Evolutionary conservation across 2,797 vertebrate species (phyloP), one percentile per base, ranked within the genome.

Genomic region (Rhinogobio ventralis): DNA sequence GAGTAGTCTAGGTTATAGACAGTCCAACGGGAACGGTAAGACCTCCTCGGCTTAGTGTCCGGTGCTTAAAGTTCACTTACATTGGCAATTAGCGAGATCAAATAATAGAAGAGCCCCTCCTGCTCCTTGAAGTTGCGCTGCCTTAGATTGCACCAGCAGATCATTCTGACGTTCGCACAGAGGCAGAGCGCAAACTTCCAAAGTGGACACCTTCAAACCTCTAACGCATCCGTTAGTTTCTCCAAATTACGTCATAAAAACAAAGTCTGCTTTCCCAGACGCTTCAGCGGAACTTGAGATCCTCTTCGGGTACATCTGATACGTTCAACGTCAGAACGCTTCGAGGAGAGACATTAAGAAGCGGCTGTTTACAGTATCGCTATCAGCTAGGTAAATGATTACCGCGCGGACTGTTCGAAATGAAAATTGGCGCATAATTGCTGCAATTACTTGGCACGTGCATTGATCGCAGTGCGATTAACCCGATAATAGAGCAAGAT

Each of bases 101-200:
- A 25, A 79, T 86, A 73, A 73, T 81, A 87, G 23, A 89, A 85
- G 87, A 88, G 91, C 91, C 91, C 87, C 89, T 90, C 90, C 86
- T 85, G 86, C 90, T 89, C 78, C 86, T 69, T 72, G 36, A 89
- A 88, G 90, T 82, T 85, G 83, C 87, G 83, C 87, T 88, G 82
- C 89, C 91, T 89, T 88, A 66, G 84, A 68, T 77, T 84, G 76
- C 86, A 85, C 83, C 86, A 66, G 19, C 72, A 88, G 81, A 89
- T 74, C 75, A 91, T 87, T 36, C 85, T 66, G 84, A 79, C 86
- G 89, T 89, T 67, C 67, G 77, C 87, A 60, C 87, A 66, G 88
- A 87, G 85, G 90, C 91, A 92, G 92, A 92, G 92, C 91, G 90
- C 89, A 85, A 91, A 86, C 88, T 88, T 86, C 71, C 86, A 74